These are phyloP conservation scores for Hippoglossus hippoglossus DNA, from an alignment of 2,797 vertebrate species.

Conservation along the genomic window DNA sequence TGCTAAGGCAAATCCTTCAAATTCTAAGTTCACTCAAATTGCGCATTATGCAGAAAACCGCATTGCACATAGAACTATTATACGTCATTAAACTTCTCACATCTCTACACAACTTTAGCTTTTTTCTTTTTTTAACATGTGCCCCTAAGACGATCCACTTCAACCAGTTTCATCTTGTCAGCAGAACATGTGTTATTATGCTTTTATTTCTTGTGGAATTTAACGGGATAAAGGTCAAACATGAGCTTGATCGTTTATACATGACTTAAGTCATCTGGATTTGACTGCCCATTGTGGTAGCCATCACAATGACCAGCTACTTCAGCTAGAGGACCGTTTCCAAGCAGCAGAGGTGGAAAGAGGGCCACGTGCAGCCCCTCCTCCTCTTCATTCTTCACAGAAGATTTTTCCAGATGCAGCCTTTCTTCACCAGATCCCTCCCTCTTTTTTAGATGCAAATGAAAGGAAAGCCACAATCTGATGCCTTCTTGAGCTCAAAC, in stretches of 20 bases:
- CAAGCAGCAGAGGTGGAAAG: constrained; percentile 54
- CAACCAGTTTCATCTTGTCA: background rate
- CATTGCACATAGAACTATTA: background rate
- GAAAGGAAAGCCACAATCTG: constrained; percentile 30
- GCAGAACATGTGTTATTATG: background rate
- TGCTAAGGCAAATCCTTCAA: too few relatives aligned
- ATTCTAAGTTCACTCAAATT: too few relatives aligned
- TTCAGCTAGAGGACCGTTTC: constrained; percentile 67
- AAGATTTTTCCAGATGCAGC: constrained; percentile 77
- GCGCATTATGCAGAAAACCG: too few relatives aligned
- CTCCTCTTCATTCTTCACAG: constrained; percentile 42
- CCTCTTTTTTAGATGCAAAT: constrained; percentile 68
- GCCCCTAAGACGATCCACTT: background rate
- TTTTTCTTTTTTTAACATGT: background rate
- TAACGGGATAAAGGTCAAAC: constrained; percentile 7
- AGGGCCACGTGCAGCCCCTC: constrained; percentile 16
- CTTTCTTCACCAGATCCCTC: constrained; percentile 61
- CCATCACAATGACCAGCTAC: constrained; percentile 64
- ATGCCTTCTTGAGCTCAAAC: constrained; percentile 52
- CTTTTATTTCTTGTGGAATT: constrained; percentile 1
- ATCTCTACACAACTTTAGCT: background rate
- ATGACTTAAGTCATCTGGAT: constrained; percentile 51
- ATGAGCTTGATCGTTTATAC: constrained; percentile 4
- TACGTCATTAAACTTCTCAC: background rate
- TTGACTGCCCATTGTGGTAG: constrained; percentile 51